Base-by-base conservation (phyloP, 2,113 vertebrate genomes). In the Entomyzon cyanotis region DNA sequence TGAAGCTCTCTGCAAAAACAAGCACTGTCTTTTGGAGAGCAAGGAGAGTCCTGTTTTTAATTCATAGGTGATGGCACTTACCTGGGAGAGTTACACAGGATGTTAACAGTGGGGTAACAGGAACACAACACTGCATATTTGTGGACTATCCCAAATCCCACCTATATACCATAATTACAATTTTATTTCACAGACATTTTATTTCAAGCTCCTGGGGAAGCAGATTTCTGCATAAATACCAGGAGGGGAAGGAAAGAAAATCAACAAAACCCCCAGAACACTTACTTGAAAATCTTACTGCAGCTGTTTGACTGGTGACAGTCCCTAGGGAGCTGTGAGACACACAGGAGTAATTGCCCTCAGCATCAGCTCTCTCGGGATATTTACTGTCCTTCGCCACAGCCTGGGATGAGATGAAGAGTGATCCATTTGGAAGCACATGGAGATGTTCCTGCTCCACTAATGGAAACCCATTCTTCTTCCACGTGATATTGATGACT, bases 341-440 rank as follows among this genome's bases (percentile, higher is more conserved):
- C 91, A 99, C 87, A 1, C 99, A 99, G 97, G 98, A 99, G 95
- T 99, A 99, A 87, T 97, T 98, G 39, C 99, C 99, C 93, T 99
- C 99, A 63, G 98, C 87, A 8, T 31, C 94, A 60, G 23, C 52
- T 35, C 60, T 80, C 74, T 86, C 94, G 0, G 83, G 95, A 20
- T 93, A 92, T 63, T 94, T 86, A 60, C 71, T 97, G 18, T 98
- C 95, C 19, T 96, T 97, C 17, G 88, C 60, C 12, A 68, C 84
- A 3, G 71, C 82, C 33, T 74, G 92, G 12, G 98, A 97, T 31
- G 95, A 95, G 84, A 99, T 96, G 90, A 98, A 92, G 90, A 99
- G 98, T 0, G 99, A 99, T 73, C 99, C 98, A 27, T 99, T 99
- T 14, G 98, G 97, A 52, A 99, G 97, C 44, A 98, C 82, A 6